Evolutionary conservation across 2,113 vertebrate species (phyloP).

Genomic region (Cephalopterus ornatus): DNA sequence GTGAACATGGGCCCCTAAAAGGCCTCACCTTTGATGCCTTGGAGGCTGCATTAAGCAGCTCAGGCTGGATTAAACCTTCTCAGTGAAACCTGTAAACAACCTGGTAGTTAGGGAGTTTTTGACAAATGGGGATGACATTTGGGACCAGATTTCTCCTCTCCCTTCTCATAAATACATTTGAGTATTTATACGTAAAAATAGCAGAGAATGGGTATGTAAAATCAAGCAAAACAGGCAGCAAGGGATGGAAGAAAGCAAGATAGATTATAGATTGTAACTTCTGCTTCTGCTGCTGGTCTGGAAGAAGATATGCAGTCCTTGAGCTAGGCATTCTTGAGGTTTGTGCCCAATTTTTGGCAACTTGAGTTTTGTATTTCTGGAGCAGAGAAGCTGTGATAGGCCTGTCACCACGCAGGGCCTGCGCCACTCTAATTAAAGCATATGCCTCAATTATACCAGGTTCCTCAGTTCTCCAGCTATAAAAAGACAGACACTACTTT

Average conservation of each 20-base stretch:
- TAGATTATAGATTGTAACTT: not conserved
- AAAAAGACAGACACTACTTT: constrained; percentile 11
- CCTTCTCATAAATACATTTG: not conserved
- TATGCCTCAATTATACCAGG: not conserved
- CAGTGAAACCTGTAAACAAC: not conserved
- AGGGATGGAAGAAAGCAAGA: not conserved
- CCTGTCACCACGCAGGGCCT: not conserved
- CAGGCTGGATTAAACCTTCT: not conserved
- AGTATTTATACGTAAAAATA: no score
- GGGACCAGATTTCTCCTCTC: not conserved
- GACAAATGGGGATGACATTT: not conserved
- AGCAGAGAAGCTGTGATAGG: not conserved
- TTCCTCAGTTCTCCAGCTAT: not conserved
- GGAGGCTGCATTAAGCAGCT: not conserved
- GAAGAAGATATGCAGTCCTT: not conserved
- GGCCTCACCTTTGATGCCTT: constrained; percentile 2
- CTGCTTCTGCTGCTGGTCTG: not conserved
- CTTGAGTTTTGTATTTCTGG: not conserved
- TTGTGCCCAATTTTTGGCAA: not conserved
- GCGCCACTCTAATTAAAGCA: constrained; percentile 5
- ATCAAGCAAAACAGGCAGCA: not conserved
- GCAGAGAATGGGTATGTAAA: not conserved
- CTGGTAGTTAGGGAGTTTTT: not conserved
- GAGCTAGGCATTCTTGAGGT: not conserved
- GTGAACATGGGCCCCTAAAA: not conserved